phyloP scores from a whole-genome alignment of 2,113 vertebrate species.

The Equus przewalskii region DNA sequence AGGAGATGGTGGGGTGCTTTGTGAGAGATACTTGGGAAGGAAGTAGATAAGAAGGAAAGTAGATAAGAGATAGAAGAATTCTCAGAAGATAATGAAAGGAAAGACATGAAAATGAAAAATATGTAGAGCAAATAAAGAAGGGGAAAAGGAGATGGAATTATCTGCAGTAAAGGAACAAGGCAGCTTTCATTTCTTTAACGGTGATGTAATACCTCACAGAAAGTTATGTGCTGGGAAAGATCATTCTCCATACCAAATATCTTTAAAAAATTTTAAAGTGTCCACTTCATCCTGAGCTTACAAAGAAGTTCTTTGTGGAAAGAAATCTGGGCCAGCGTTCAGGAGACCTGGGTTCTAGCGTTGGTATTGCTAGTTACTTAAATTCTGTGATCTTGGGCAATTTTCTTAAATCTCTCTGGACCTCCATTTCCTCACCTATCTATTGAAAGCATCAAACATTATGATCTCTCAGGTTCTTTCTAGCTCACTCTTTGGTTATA shows the following conservation, averaged over 20 bases:
- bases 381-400: conserved; percentile 26
- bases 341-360: conserved; percentile 21
- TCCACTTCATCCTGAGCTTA: conserved; percentile 25
- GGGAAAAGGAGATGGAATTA: neutral
- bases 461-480: neutral
- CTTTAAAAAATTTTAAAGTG: conserved; percentile 63
- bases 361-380: conserved; percentile 44
- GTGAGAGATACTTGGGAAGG: conserved; percentile 37
- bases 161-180: conserved; percentile 36
- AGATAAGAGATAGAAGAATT: conserved; percentile 22
- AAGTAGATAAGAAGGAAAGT: conserved; percentile 12
- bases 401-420: conserved; percentile 17
- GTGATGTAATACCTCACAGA: conserved; percentile 34
- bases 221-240: conserved; percentile 41
- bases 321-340: conserved; percentile 37
- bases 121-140: neutral
- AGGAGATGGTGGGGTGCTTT: conserved; percentile 34
- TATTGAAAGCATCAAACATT: conserved; percentile 1
- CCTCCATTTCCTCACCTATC: neutral
- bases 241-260: neutral
- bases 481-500: neutral
- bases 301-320: conserved; percentile 62
- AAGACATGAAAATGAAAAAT: conserved; percentile 42
- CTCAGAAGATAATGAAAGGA: neutral
- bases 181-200: conserved; percentile 33